Base-by-base conservation (phyloP, 2,888 invertebrate genomes). In the Argyresthia albistria region DNA sequence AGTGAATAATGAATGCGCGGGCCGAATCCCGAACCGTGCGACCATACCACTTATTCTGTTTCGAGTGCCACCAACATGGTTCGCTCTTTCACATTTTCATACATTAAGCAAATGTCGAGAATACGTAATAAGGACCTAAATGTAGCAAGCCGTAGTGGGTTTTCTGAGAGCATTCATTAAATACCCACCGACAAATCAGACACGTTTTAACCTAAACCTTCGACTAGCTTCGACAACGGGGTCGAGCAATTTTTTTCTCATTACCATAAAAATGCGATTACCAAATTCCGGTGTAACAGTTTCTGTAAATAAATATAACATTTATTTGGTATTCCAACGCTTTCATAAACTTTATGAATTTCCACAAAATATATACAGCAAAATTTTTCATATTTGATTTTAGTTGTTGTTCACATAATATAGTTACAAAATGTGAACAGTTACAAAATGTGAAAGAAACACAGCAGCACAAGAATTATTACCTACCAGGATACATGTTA, bases 21-120 rank as follows among this genome's bases (percentile, higher is more conserved):
- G 77, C 80, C 81, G 73, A 83, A 79, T 75, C 80, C 72, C 71
- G 76, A 80, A 76, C 80, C 80, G 76, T 76, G 81, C 78, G 80
- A 80, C 82, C 81, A 82, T 76, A 80, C 81, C 83, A 86, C 86
- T 87, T 86, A 87, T 86, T 84, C 84, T 81, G 84, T 86, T 83
- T 86, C 73, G 83, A 87, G 87, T 77, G 73, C 81, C 86, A 86
- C 86, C 87, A 84, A 81, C 86, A 79, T 77, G 80, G 81, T 80
- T 76, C 79, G 80, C 82, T 86, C 83, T 86, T 87, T 81, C 68
- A 80, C 83, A 86, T 86, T 81, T 84, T 86, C 82, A 84, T 84
- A 83, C 80, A 84, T 86, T 86, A 86, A 72, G 77, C 81, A 81
- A 86, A 83, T 84, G 81, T 79, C 78, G 79, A 83, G 81, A 83